Evolutionary conservation across 1,140 invertebrate genomes (phyloP).

Genomic region (Lepidurus packardi): DNA sequence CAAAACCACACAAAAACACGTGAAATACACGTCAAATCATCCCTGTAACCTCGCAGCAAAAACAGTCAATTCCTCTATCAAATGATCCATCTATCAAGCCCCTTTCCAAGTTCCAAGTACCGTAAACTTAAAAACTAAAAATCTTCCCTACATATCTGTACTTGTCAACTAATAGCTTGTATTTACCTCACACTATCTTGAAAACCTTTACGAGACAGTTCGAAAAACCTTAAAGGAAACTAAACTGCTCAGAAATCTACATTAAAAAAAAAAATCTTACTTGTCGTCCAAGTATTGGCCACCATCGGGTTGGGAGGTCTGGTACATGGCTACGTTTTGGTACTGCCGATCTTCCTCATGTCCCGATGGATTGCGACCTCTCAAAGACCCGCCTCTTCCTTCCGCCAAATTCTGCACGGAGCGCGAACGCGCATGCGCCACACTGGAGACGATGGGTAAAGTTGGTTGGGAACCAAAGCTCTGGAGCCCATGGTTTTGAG

Average conservation of each 20-base stretch:
- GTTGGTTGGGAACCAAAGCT: background rate
- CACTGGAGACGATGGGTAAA: background rate
- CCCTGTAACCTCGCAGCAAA: too few species aligned
- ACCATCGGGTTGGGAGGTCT: slow-evolving; percentile 27
- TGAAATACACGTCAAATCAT: too few species aligned
- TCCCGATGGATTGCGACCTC: slow-evolving; percentile 30
- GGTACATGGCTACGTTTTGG: slow-evolving; percentile 41
- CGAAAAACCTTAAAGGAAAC: background rate
- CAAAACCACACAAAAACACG: too few species aligned
- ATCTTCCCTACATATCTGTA: too few species aligned
- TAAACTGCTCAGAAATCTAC: too few species aligned
- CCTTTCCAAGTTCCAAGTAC: too few species aligned
- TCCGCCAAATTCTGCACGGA: slow-evolving; percentile 34
- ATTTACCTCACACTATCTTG: too few species aligned
- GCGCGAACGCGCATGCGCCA: slow-evolving; percentile 15
- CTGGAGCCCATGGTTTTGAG: background rate
- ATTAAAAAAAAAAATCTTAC: background rate
- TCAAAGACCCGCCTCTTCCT: slow-evolving; percentile 12
- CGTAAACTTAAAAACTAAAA: too few species aligned
- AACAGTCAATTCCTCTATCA: too few species aligned
- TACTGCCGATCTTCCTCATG: slow-evolving; percentile 40
- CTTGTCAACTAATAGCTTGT: too few species aligned
- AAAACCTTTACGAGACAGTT: background rate
- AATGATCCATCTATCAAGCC: too few species aligned
- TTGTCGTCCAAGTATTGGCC: background rate